Base-by-base conservation (phyloP, 1,140 invertebrate species). In the Alviniconcha marisindica region DNA sequence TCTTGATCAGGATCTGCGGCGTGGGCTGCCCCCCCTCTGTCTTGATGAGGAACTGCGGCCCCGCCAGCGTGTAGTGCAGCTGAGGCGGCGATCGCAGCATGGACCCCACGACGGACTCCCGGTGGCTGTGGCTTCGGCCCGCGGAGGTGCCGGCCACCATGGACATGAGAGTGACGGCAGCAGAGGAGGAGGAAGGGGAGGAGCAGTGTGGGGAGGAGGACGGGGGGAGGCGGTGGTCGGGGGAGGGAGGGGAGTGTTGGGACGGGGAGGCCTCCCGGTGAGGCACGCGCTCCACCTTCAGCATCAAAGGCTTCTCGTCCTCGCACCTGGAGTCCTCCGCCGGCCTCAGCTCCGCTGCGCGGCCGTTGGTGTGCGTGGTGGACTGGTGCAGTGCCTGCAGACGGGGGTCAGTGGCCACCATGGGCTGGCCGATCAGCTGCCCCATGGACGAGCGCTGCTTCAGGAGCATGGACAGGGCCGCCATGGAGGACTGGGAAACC, bases 391-490 rank as follows among this genome's bases (percentile, higher is more conserved):
- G 83, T 51, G 69, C 82, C 84, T 80, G 85, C 83, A 79, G 84
- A 84, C 54, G 77, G 33, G 71, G 85, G 85, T 79, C 84, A 0
- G 81, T 60, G 48, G 66, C 81, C 76, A 85, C 87, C 86, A 79
- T 88, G 54, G 74, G 90, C 86, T 84, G 84, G 15, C 86, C 86
- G 38, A 87, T 87, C 36, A 87, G 83, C n/a, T 84, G 84, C 56
- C 73, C 77, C 42, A 82, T 48, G 48, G 81, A 48, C 18, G 82
- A 82, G 10, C 90, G 66, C 73, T 90, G 88, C 77, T 91, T 91
- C 42, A 90, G 86, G 33, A 91, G 85, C 82, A 89, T 84, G 33
- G 90, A 90, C 63, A 91, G 84, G 14, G 89, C 90, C 12, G 88
- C 88, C 84, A 91, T 89, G 5, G 90, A 91, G 0, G 88, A 77